Evolutionary conservation across 1,140 invertebrate genomes (phyloP).

Genomic region (Penaeus chinensis): DNA sequence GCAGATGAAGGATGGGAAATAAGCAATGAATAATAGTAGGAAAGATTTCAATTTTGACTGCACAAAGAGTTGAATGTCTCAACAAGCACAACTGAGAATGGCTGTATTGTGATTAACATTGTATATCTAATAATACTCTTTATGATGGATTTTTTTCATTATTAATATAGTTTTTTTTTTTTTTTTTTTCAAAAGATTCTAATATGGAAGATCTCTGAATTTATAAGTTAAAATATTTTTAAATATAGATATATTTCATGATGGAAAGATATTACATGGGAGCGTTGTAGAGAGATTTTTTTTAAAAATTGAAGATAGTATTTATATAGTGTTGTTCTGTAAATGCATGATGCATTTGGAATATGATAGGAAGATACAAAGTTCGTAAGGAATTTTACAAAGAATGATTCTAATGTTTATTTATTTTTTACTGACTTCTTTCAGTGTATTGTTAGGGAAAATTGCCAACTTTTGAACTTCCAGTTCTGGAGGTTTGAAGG

Average conservation of each 20-base stretch:
- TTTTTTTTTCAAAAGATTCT: slow-evolving; percentile 31
- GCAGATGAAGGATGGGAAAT: slow-evolving; percentile 40
- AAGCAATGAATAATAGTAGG: slow-evolving; percentile 41
- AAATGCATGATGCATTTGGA: slow-evolving; percentile 28
- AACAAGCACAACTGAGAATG: slow-evolving; percentile 40
- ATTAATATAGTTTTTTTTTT: slow-evolving; percentile 5
- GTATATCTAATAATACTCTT: slow-evolving; percentile 27
- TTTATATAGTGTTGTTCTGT: slow-evolving; percentile 41
- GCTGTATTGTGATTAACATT: slow-evolving; percentile 21
- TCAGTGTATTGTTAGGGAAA: slow-evolving; percentile 33
- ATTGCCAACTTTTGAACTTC: slow-evolving; percentile 30
- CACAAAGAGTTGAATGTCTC: slow-evolving; percentile 42
- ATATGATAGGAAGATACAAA: slow-evolving; percentile 23
- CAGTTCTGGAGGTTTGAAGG: slow-evolving; percentile 27
- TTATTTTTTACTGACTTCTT: slow-evolving; percentile 40
- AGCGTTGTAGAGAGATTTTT: slow-evolving; percentile 34
- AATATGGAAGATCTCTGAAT: slow-evolving; percentile 15
- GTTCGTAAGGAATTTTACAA: slow-evolving; percentile 45
- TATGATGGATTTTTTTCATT: slow-evolving; percentile 1
- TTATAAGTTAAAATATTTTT: slow-evolving; percentile 33
- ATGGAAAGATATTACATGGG: slow-evolving; percentile 15
- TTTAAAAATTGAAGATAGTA: slow-evolving; percentile 25
- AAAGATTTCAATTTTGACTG: slow-evolving; percentile 27
- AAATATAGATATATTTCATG: slow-evolving; percentile 34
- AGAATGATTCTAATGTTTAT: slow-evolving; percentile 39